Base-by-base conservation (phyloP, 1,140 invertebrate genomes). In the Cardiocondyla obscurior region DNA sequence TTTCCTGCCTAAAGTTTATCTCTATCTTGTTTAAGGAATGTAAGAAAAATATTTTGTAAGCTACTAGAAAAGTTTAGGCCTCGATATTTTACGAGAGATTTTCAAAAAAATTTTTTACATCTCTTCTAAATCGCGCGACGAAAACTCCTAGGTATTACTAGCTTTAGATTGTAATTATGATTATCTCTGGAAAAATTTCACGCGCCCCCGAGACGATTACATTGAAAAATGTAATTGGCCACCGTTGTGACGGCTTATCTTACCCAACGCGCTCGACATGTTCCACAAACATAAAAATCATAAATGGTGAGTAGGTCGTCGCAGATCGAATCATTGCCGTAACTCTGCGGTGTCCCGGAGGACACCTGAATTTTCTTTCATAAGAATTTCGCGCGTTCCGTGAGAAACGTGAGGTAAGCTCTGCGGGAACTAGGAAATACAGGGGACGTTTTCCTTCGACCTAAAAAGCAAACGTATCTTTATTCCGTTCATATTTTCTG, bases 291-390 rank as follows among this genome's bases (percentile, higher is more conserved):
- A 55, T 42, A 55, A 79, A 81, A 86, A 72, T 72, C 22, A 46
- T 49, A 76, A 58, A 30, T 42, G 30, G n/a, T 53, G 16, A 16
- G 7, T 69, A 49, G 49, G 42, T 30, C 22, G 55, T 36, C 19
- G 16, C 46, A 39, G 39, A 33, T 53, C 65, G 57, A 44, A 51
- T 76, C 81, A 19, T 73, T 44, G 33, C 62, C 65, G 46, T 81
- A 76, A 81, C 67, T 85, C 65, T 25, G 39, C 28, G 16, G 51
- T 53, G 30, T 70, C 51, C 19, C 76, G 1, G 7, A 22, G 72
- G 65, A 72, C 77, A 72, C 53, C 28, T 46, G 73, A 85, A 83
- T 85, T 86, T 88, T 88, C 82, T 86, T 84, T 73, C 55, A 39
- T 33, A 44, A 53, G 42, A 73, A 39, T 73, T 82, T 65, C 30